These are phyloP conservation scores for Oenanthe melanoleuca DNA, from an alignment of 2,113 vertebrate species.

Conservation along the genomic window DNA sequence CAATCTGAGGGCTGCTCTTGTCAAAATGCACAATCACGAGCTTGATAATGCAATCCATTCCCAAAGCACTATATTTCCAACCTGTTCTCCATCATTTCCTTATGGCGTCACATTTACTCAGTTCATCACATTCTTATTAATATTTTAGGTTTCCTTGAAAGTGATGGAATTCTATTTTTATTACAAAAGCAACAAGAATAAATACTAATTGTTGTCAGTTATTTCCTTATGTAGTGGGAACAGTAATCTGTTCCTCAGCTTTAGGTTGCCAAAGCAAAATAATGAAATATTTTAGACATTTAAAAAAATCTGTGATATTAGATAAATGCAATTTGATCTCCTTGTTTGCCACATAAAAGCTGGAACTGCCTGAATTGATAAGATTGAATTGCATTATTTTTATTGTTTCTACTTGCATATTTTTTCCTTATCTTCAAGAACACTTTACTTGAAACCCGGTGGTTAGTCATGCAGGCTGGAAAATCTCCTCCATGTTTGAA, in stretches of 20 bases:
- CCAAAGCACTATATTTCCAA: conserved; percentile 68
- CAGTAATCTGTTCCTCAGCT: conserved; percentile 65
- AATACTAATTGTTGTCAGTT: conserved; percentile 71
- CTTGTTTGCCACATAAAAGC: conserved; percentile 68
- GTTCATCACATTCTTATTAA: conserved; percentile 72
- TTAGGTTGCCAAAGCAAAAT: conserved; percentile 67
- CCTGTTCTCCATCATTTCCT: conserved; percentile 73
- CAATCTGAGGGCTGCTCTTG: conserved; percentile 68
- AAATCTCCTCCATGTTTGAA: neutral
- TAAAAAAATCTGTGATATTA: conserved; percentile 67
- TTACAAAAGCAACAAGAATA: conserved; percentile 72
- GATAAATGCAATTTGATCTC: conserved; percentile 69
- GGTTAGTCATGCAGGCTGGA: conserved; percentile 13
- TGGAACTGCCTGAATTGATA: conserved; percentile 67
- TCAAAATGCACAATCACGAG: conserved; percentile 70
- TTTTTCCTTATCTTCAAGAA: conserved; percentile 57
- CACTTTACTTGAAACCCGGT: neutral
- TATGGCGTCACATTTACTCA: conserved; percentile 70
- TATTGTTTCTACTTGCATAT: conserved; percentile 51
- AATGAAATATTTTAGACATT: conserved; percentile 69
- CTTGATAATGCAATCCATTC: conserved; percentile 70
- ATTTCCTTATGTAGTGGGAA: conserved; percentile 69
- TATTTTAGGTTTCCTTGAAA: conserved; percentile 72
- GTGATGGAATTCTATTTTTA: conserved; percentile 75
- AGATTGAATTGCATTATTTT: conserved; percentile 64